These are phyloP conservation scores for Semicossyphus pulcher DNA, from an alignment of 2,113 vertebrate genomes.

Conservation along the genomic window DNA sequence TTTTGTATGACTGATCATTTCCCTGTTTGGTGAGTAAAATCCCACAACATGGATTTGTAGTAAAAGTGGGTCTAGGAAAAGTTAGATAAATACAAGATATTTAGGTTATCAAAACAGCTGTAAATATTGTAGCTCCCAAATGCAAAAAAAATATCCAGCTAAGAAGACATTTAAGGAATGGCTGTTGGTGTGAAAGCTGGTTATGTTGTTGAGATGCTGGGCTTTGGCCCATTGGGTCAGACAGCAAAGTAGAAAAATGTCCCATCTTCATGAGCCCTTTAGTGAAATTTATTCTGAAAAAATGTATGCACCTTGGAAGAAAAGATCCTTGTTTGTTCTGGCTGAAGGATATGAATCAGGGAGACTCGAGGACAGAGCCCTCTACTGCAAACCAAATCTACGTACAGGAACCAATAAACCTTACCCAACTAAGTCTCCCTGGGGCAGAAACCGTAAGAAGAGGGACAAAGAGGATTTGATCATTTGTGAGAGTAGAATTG, in stretches of 20 bases:
- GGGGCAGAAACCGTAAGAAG: not conserved
- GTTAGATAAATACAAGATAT: not conserved
- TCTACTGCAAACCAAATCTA: too few relatives aligned
- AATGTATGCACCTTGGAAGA: not conserved
- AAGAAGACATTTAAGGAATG: not conserved
- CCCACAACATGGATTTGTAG: not conserved
- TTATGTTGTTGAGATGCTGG: conserved; percentile 18
- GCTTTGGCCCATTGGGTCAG: not conserved
- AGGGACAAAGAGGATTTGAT: not conserved
- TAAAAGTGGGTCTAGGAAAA: not conserved
- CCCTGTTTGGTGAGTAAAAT: not conserved
- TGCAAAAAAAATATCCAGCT: not conserved
- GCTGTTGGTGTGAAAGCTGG: too few relatives aligned
- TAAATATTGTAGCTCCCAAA: not conserved
- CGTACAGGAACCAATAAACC: not conserved
- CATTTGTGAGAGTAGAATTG: not conserved
- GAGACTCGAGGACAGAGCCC: too few relatives aligned
- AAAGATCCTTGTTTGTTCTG: not conserved
- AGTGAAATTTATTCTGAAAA: too few relatives aligned
- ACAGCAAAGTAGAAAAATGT: not conserved
- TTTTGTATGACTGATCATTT: not conserved
- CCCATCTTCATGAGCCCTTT: too few relatives aligned
- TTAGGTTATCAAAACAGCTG: not conserved
- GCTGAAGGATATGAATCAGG: not conserved
- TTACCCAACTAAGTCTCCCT: not conserved